A percentile compares a stretch with the other conserved stretches of the same genome.
Conservation (phyloP, 2,888 invertebrate species). For the Polydrusus tereticollis region DNA sequence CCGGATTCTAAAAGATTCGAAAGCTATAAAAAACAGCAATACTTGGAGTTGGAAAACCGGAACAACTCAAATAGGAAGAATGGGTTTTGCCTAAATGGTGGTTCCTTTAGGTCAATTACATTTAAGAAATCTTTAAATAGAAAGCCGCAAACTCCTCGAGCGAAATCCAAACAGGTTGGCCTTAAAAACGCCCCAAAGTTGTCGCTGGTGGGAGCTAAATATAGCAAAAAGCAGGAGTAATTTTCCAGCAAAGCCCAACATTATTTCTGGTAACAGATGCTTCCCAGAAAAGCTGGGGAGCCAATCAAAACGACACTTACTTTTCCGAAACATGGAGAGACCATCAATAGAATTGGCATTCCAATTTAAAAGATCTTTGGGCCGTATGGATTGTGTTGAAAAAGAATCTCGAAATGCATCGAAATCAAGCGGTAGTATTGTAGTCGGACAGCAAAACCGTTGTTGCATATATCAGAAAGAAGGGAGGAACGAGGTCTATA, state of each 20-base stretch:
- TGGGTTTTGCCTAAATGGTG: constrained; percentile 14
- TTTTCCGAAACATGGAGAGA: constrained; percentile 11
- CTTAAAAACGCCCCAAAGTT: neutral
- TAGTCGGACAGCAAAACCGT: constrained; percentile 40
- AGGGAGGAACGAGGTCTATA: constrained; percentile 9
- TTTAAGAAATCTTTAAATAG: constrained; percentile 25
- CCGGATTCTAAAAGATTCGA: too few relatives aligned
- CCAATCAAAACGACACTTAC: neutral
- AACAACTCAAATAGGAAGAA: too few relatives aligned
- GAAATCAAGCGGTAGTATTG: constrained; percentile 30
- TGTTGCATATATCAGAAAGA: too few relatives aligned
- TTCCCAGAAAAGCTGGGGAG: constrained; percentile 36
- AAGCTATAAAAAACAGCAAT: too few relatives aligned
- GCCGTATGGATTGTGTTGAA: too few relatives aligned
- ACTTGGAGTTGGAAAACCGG: too few relatives aligned
- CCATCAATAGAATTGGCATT: constrained; percentile 29
- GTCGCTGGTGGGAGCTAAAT: too few relatives aligned
- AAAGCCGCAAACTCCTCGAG: too few relatives aligned
- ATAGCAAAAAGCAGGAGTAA: too few relatives aligned
- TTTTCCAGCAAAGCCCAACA: neutral
- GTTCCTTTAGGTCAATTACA: constrained; percentile 41
- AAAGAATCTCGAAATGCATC: too few relatives aligned
- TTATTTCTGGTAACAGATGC: neutral
- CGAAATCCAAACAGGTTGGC: too few relatives aligned
- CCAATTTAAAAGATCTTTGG: constrained; percentile 20